Percentiles rank a stretch among this genome's conserved stretches.
Conservation (phyloP, 1,140 invertebrate genomes). For the Agrypnia vestita region DNA sequence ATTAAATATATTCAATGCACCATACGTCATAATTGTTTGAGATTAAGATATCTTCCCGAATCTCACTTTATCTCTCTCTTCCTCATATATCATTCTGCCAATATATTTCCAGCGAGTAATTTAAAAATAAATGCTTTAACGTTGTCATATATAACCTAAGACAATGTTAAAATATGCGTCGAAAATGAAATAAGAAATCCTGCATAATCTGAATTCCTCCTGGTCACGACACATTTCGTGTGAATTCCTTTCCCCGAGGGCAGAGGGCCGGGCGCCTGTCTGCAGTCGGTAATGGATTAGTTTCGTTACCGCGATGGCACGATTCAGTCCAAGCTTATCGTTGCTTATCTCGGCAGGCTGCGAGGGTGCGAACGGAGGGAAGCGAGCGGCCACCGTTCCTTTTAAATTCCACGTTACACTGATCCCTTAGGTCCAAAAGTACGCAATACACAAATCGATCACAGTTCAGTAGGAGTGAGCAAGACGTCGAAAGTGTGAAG, state of each 20-base stretch:
- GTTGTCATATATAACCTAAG: too few relatives aligned
- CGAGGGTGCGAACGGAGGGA: slow-evolving; percentile 1
- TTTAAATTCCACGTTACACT: background rate
- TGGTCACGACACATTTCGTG: slow-evolving; percentile 6
- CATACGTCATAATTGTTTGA: too few relatives aligned
- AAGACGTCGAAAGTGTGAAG: background rate
- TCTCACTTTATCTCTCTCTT: too few relatives aligned
- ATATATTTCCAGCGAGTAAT: too few relatives aligned
- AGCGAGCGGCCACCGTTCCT: slow-evolving; percentile 4
- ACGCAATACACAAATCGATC: background rate
- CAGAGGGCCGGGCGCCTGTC: background rate
- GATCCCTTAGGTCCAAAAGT: background rate
- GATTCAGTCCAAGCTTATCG: slow-evolving; percentile 12
- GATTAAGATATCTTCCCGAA: too few relatives aligned
- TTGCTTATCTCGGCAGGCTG: slow-evolving; percentile 13
- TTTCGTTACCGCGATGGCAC: slow-evolving; percentile 53
- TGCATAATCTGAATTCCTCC: background rate
- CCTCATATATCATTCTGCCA: too few relatives aligned
- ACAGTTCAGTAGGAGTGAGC: background rate
- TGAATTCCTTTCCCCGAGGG: background rate
- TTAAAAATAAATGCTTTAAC: too few relatives aligned
- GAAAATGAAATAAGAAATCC: too few relatives aligned
- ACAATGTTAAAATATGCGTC: too few relatives aligned
- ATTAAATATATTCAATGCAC: too few relatives aligned
- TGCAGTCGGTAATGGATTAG: slow-evolving; percentile 50